phyloP scores from a whole-genome alignment of 2,888 invertebrate genomes.

The Operophtera brumata region DNA sequence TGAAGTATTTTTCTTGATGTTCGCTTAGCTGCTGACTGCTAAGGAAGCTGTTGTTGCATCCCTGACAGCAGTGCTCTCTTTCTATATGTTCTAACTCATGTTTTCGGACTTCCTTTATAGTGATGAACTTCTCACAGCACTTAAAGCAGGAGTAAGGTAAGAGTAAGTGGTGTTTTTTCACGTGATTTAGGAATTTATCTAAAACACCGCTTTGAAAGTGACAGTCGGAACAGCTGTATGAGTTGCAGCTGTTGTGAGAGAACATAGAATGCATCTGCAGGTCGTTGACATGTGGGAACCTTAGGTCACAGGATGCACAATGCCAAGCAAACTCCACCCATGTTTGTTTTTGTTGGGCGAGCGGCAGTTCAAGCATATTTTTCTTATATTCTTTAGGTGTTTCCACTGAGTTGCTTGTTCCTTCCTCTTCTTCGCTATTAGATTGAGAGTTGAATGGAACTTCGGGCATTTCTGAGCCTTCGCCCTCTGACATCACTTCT shows the following conservation, averaged over 20 bases:
- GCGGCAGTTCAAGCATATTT: slow-evolving; percentile 2
- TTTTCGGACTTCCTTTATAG: slow-evolving; percentile 3
- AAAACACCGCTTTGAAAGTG: slow-evolving; percentile 3
- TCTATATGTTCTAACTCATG: slow-evolving; percentile 7
- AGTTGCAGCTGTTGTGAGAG: slow-evolving; percentile 3
- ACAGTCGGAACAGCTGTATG: slow-evolving; percentile 7
- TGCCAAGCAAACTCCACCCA: slow-evolving; percentile 5
- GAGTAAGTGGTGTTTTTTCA: slow-evolving; percentile 10
- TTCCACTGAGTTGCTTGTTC: neutral
- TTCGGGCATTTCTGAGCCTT: neutral
- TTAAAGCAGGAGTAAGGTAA: slow-evolving; percentile 5
- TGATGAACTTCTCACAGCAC: slow-evolving; percentile 8
- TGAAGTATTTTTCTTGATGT: slow-evolving; percentile 2
- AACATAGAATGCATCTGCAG: neutral
- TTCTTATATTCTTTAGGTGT: slow-evolving; percentile 5
- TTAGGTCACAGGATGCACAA: neutral
- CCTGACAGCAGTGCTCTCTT: slow-evolving; percentile 1
- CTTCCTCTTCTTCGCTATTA: slow-evolving; percentile 9
- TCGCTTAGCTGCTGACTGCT: neutral
- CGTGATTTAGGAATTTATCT: slow-evolving; percentile 8
- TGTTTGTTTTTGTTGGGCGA: neutral
- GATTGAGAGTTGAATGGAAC: slow-evolving; percentile 1
- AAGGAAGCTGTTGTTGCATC: slow-evolving; percentile 1
- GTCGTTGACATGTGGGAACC: neutral
- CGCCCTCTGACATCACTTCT: neutral